Base-by-base conservation (phyloP, 2,888 invertebrate genomes). In the Dynastes hyllus region DNA sequence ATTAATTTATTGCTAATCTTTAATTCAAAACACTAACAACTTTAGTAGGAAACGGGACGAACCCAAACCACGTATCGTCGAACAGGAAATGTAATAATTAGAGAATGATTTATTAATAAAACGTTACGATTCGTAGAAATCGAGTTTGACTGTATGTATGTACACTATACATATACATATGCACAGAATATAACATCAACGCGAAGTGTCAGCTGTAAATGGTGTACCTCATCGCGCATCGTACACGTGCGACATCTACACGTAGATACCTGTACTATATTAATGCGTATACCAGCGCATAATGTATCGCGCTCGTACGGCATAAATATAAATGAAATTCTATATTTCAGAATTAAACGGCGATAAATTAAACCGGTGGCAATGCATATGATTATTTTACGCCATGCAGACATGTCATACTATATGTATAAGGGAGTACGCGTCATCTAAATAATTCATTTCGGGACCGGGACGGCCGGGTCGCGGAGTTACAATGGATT, bases 401-500 rank as follows among this genome's bases (percentile, higher is more conserved):
- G 83, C 84, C 85, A 85, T 85, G 85, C 85, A 85, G 85, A 85
- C 85, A 85, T 85, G 84, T 85, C 85, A 85, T 85, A 84, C 85
- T 84, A 85, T 82, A 85, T 85, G 84, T 84, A 85, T 85, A 85
- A 85, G 83, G 84, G 83, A 83, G 83, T 81, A 83, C 84, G 83
- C 51, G 11, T 9, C 83, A 81, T 84, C 83, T 86, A 84, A 86
- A 86, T 86, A 86, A 87, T 87, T 85, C 84, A 85, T 29, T 63
- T 55, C 27, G 53, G 79, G 69, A 66, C 65, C 80, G 70, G 32
- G 63, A 53, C 67, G 77, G 80, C 67, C 79, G 78, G 85, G 84
- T 85, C 69, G 50, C 58, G 53, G 45, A 51, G 73, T 73, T 86
- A 88, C 88, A 88, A 88, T 88, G 88, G 88, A 88, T 88, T 88